These are phyloP conservation scores for Steatocranus sp. DNA, from an alignment of 2,797 vertebrate genomes.

Conservation along the genomic window DNA sequence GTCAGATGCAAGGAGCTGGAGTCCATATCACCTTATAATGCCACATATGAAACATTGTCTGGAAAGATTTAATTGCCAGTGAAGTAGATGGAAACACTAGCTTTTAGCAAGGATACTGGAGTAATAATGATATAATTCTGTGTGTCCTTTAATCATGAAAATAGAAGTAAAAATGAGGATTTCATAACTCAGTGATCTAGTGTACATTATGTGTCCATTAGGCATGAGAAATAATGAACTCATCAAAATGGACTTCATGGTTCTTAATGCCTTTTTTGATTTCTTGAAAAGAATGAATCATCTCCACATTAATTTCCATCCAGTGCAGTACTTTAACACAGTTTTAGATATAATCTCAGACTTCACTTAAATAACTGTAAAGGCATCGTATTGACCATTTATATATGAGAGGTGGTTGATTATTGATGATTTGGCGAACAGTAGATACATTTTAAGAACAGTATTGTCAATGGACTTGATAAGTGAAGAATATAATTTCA, in stretches of 20 bases:
- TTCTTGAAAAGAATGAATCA: neutral
- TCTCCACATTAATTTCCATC: neutral
- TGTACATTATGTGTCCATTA: neutral
- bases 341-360: neutral
- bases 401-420: neutral
- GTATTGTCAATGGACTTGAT: neutral
- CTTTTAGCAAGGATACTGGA: neutral
- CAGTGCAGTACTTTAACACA: neutral
- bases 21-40: neutral
- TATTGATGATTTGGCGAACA: neutral
- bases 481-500: neutral
- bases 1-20: neutral
- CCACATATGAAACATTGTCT: neutral
- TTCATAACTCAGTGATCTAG: neutral
- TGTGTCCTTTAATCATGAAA: neutral
- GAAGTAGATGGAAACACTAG: neutral
- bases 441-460: neutral
- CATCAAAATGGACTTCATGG: neutral
- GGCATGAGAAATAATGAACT: neutral
- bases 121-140: neutral
- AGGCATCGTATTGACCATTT: neutral
- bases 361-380: neutral
- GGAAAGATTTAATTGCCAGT: neutral
- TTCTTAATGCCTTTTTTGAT: neutral
- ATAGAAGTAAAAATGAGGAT: neutral